Evolutionary conservation across 2,797 vertebrate genomes (phyloP).

Genomic region (Lacerta viridis): DNA sequence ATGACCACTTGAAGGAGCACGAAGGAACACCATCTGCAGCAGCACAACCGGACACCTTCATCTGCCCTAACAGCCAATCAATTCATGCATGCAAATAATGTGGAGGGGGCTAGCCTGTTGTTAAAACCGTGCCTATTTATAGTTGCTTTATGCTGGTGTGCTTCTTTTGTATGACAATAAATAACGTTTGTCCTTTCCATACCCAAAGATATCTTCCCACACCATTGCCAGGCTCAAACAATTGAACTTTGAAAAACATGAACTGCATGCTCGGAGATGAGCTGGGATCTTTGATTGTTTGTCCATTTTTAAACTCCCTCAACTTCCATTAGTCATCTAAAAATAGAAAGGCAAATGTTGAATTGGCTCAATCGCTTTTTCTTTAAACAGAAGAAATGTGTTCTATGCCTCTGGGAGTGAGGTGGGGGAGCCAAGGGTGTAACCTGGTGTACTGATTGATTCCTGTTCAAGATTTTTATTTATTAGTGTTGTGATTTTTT

Average conservation of each 20-base stretch:
- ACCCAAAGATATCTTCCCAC: constrained; percentile 44
- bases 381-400: background rate
- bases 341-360: constrained; percentile 37
- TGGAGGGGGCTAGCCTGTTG: constrained; percentile 43
- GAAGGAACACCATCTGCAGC: too few relatives aligned
- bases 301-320: constrained; percentile 13
- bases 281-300: constrained; percentile 6
- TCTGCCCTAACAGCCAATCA: background rate
- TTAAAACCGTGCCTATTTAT: constrained; percentile 42
- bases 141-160: constrained; percentile 41
- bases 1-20: too few relatives aligned
- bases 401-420: background rate
- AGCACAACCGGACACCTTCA: too few relatives aligned
- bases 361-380: background rate
- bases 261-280: background rate
- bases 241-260: constrained; percentile 38
- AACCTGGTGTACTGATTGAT: constrained; percentile 34
- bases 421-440: background rate
- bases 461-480: constrained; percentile 17
- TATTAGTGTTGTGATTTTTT: constrained; percentile 23
- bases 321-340: constrained; percentile 41
- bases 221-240: constrained; percentile 54
- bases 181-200: constrained; percentile 19
- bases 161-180: constrained; percentile 42
- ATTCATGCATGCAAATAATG: background rate